phyloP scores from a whole-genome alignment of 2,888 invertebrate species.

The Harpagoxenus sublaevis region DNA sequence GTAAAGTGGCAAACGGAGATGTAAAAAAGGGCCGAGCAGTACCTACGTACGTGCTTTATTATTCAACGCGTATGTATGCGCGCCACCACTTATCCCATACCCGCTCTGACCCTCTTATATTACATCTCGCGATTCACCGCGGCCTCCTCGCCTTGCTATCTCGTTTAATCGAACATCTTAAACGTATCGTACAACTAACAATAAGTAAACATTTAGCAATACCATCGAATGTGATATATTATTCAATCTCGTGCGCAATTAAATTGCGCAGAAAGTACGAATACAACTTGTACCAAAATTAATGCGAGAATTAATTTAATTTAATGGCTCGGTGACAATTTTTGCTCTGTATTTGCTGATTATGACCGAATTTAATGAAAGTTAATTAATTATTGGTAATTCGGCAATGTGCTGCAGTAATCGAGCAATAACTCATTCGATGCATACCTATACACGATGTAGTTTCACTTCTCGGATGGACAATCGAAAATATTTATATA shows the following conservation, averaged over 20 bases:
- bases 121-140: slow-evolving; percentile 35
- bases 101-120: slow-evolving; percentile 57
- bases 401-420: background rate
- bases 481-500: slow-evolving; percentile 2
- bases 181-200: background rate
- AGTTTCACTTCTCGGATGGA: background rate
- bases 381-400: background rate
- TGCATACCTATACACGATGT: background rate
- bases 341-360: background rate
- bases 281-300: background rate
- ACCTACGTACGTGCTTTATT: slow-evolving; percentile 23
- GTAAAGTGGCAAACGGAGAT: slow-evolving; percentile 41
- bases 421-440: background rate
- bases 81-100: slow-evolving; percentile 32
- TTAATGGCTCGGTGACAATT: background rate
- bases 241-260: background rate
- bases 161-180: slow-evolving; percentile 7
- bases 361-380: background rate
- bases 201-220: slow-evolving; percentile 5
- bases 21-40: slow-evolving; percentile 43
- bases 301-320: background rate
- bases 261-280: background rate
- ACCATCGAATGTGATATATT: background rate
- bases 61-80: slow-evolving; percentile 35
- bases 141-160: background rate